Evolutionary conservation across 1,140 invertebrate genomes (phyloP).

Genomic region (Ceratina australensis): DNA sequence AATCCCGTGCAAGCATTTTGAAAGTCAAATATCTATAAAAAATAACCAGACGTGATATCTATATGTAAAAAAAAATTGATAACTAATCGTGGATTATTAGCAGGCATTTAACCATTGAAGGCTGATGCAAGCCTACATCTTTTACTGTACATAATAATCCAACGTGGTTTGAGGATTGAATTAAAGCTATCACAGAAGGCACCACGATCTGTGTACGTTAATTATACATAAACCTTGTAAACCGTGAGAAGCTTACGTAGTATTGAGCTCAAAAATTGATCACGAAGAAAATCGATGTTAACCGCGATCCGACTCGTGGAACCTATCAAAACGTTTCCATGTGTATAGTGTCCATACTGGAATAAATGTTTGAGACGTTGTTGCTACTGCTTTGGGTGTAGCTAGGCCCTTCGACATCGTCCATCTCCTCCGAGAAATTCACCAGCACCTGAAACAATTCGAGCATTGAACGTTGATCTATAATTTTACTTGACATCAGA

Average conservation of each 20-base stretch:
- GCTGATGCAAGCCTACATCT: neutral
- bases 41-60: neutral
- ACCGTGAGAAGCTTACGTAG: constrained; percentile 4
- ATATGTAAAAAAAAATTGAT: neutral
- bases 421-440: constrained; percentile 73
- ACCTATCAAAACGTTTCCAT: constrained; percentile 69
- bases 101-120: neutral
- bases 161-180: constrained; percentile 5
- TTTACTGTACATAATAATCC: neutral
- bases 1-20: neutral
- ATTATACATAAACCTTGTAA: neutral
- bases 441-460: constrained; percentile 68
- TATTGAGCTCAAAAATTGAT: neutral
- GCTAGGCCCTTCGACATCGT: constrained; percentile 50
- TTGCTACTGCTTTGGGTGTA: constrained; percentile 53
- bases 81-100: neutral
- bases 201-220: constrained; percentile 3
- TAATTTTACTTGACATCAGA: neutral
- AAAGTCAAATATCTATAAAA: constrained; percentile 1
- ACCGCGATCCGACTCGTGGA: neutral
- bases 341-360: constrained; percentile 69
- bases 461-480: neutral
- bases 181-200: constrained; percentile 51
- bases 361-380: constrained; percentile 64
- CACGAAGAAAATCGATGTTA: neutral